Percentiles rank a stretch among this genome's conserved stretches.
phyloP scores from a whole-genome alignment of 2,888 invertebrate species.

The Diaperis boleti region DNA sequence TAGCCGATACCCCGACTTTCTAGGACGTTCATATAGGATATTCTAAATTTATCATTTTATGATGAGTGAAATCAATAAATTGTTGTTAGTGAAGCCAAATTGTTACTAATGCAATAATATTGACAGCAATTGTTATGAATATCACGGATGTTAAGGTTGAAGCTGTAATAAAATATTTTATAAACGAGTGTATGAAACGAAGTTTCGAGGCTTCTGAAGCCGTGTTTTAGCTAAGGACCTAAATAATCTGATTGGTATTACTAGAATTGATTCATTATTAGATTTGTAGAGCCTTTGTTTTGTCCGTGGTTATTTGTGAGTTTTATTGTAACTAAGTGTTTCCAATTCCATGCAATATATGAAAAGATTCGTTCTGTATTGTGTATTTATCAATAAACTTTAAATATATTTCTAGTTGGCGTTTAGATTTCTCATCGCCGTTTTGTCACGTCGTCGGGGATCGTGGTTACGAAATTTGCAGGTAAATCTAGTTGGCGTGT shows the following conservation, averaged over 20 bases:
- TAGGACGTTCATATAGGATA: constrained; percentile 47
- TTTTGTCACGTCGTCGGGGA: no score
- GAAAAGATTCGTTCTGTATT: constrained; percentile 55
- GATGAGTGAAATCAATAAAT: constrained; percentile 47
- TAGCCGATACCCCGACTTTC: constrained; percentile 48
- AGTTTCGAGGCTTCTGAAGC: constrained; percentile 53
- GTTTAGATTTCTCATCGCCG: no score
- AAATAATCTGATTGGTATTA: constrained; percentile 45
- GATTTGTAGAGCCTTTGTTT: constrained; percentile 46
- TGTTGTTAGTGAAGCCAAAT: constrained; percentile 59
- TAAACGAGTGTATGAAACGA: constrained; percentile 48
- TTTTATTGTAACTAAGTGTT: constrained; percentile 55
- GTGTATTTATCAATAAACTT: constrained; percentile 59
- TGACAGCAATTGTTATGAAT: constrained; percentile 60
- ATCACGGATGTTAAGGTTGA: constrained; percentile 57
- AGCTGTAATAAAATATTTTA: constrained; percentile 51
- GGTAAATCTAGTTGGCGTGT: no score
- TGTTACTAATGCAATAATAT: constrained; percentile 60
- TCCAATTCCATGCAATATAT: constrained; percentile 58
- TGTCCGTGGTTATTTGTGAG: constrained; percentile 53
- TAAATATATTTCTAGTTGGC: constrained; percentile 43
- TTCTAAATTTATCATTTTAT: constrained; percentile 57
- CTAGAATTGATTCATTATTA: constrained; percentile 41
- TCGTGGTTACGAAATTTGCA: no score
- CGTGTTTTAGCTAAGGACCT: constrained; percentile 47